Evolutionary conservation across 2,113 vertebrate species (phyloP).

Genomic region (Pseudopipra pipra): DNA sequence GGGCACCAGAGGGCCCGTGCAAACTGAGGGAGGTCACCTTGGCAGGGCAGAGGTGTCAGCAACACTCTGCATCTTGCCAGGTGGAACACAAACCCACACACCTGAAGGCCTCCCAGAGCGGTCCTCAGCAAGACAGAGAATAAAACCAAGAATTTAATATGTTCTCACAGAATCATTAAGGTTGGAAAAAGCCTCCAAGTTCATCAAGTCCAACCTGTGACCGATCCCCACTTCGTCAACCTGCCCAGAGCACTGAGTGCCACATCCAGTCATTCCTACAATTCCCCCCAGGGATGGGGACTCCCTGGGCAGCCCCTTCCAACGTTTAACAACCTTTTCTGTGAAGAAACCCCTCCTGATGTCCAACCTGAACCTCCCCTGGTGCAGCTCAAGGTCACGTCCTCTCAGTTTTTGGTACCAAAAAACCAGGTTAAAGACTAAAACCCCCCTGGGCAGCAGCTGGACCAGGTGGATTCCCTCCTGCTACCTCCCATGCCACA

Average conservation of each 20-base stretch:
- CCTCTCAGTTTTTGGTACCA: background rate
- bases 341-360: background rate
- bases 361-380: background rate
- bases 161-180: background rate
- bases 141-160: background rate
- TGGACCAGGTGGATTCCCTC: background rate
- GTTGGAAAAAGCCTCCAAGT: background rate
- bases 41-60: background rate
- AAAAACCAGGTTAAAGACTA: background rate
- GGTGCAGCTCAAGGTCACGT: background rate
- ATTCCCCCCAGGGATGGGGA: background rate
- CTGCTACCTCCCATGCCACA: background rate
- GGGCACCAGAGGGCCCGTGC: background rate
- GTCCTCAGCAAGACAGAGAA: background rate
- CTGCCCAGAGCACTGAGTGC: background rate
- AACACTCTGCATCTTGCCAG: background rate
- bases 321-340: background rate
- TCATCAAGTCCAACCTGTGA: background rate
- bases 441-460: background rate
- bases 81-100: background rate
- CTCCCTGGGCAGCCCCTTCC: background rate
- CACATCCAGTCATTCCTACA: background rate
- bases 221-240: fast-evolving
- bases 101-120: background rate
- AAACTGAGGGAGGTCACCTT: background rate